Evolutionary conservation across 2,888 invertebrate genomes (phyloP).

Genomic region (Margaritifera margaritifera): DNA sequence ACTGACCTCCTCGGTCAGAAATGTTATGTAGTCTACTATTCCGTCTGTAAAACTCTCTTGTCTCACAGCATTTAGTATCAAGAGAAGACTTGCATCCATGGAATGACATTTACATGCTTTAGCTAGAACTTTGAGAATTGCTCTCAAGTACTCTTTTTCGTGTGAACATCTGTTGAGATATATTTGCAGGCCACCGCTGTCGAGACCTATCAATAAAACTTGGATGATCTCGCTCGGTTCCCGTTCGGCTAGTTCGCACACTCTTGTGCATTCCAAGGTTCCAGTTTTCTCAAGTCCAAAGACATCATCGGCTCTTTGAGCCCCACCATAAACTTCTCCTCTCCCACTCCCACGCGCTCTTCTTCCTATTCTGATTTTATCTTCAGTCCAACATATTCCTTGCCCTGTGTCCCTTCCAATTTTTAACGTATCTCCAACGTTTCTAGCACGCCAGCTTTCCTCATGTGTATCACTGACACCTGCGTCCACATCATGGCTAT

Average conservation of each 20-base stretch:
- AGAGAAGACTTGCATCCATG: constrained; percentile 18
- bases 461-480: no score
- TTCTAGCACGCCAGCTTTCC: no score
- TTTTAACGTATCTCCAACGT: no score
- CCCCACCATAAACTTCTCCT: no score
- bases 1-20: neutral
- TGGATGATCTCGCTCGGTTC: constrained; percentile 15
- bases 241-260: constrained; percentile 8
- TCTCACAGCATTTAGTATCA: constrained; percentile 21
- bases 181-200: constrained; percentile 12
- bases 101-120: constrained; percentile 33
- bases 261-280: no score
- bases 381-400: no score
- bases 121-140: constrained; percentile 21
- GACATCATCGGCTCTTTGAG: no score
- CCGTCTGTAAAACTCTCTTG: constrained; percentile 25
- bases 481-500: no score
- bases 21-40: constrained; percentile 18
- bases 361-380: no score
- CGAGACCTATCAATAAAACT: constrained; percentile 12
- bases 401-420: no score
- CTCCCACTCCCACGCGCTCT: no score
- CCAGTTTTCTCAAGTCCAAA: no score
- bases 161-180: constrained; percentile 4
- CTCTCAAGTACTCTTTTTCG: constrained; percentile 10